These are phyloP conservation scores for Fregetta grallaria DNA, from an alignment of 2,113 vertebrate genomes.

Conservation along the genomic window DNA sequence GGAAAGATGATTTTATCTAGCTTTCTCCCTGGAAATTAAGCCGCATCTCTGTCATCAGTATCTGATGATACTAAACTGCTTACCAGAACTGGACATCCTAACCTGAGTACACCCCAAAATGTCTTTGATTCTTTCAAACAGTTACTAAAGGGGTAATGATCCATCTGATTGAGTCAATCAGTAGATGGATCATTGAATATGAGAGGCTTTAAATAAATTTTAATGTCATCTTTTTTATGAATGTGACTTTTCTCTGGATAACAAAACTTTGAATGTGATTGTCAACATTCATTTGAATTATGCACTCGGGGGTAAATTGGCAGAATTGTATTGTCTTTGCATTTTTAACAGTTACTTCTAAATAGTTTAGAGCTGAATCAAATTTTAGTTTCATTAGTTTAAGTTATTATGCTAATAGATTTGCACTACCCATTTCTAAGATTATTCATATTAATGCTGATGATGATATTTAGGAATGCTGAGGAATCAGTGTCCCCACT, in stretches of 20 bases:
- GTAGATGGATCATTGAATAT: not conserved
- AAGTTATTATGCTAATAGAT: conserved; percentile 16
- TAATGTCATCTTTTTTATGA: not conserved
- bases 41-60: not conserved
- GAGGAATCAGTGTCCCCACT: not conserved
- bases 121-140: not conserved
- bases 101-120: not conserved
- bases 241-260: not conserved
- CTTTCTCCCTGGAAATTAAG: not conserved
- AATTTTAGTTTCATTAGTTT: conserved; percentile 12
- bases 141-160: not conserved
- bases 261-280: conserved; percentile 7
- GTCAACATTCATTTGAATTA: conserved; percentile 15
- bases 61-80: not conserved
- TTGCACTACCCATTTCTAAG: not conserved
- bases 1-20: not conserved
- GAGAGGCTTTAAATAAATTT: not conserved
- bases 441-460: not conserved
- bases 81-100: not conserved
- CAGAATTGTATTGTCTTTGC: not conserved
- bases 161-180: not conserved
- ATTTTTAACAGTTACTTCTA: not conserved
- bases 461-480: not conserved
- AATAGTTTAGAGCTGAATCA: not conserved
- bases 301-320: not conserved